A percentile compares a stretch with the other conserved stretches of the same genome.
Evolutionary conservation across 2,797 vertebrate species (phyloP).

Genomic region (Naso thynnoides): DNA sequence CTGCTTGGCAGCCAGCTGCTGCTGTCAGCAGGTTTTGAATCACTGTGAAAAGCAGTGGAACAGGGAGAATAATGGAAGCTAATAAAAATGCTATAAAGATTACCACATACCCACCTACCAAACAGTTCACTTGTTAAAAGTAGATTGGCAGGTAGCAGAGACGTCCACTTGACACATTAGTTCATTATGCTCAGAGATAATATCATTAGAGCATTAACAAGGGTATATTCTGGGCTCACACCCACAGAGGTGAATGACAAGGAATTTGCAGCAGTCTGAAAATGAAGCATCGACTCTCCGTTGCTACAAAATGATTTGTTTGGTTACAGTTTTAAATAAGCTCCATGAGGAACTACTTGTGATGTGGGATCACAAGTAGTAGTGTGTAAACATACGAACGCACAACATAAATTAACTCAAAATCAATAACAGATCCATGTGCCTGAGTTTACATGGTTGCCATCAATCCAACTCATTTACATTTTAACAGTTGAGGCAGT

Average conservation of each 20-base stretch:
- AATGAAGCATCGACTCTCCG: background rate
- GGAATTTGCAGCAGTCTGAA: background rate
- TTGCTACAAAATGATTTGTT: background rate
- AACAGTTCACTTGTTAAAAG: constrained; percentile 54
- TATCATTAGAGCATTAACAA: constrained; percentile 52
- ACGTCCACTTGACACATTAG: constrained; percentile 42
- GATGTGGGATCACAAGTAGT: background rate
- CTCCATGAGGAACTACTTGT: background rate
- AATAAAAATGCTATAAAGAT: constrained; percentile 72
- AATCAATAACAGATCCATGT: constrained; percentile 12
- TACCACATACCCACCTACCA: constrained; percentile 55
- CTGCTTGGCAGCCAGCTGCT: constrained; percentile 64
- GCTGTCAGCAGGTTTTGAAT: constrained; percentile 78
- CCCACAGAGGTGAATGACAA: constrained; percentile 24
- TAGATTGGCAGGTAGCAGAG: constrained; percentile 51
- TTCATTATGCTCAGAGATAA: constrained; percentile 51
- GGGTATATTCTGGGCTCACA: constrained; percentile 20
- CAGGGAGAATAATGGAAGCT: constrained; percentile 59
- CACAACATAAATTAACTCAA: background rate
- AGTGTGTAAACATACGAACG: background rate
- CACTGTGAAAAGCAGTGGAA: constrained; percentile 64
- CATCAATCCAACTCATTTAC: constrained; percentile 26
- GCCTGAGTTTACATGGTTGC: constrained; percentile 13
- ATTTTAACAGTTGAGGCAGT: constrained; percentile 35
- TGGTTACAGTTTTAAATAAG: constrained; percentile 11